Percentiles rank a stretch among this genome's conserved stretches.
phyloP scores from a whole-genome alignment of 2,113 vertebrate species.

The rat (Rattus norvegicus) region DNA sequence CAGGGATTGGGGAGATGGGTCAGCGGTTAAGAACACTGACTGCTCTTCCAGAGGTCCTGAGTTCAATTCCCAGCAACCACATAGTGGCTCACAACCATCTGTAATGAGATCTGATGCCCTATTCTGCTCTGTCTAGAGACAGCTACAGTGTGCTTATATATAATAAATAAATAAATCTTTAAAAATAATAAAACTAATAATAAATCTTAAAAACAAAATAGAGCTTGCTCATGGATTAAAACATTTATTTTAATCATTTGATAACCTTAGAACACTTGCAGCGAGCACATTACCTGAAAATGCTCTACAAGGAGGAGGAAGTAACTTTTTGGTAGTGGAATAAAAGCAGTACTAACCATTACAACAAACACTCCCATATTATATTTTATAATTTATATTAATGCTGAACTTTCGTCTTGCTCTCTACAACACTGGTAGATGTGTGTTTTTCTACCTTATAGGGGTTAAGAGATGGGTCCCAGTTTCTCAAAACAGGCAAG shows the following conservation, averaged over 20 bases:
- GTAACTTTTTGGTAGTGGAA: no score
- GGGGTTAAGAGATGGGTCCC: neutral
- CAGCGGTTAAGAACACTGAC: no score
- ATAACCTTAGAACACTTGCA: neutral
- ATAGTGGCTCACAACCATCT: no score
- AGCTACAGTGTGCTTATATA: no score
- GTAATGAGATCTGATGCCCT: no score
- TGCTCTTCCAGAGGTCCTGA: no score
- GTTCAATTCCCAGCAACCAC: no score
- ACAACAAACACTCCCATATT: neutral
- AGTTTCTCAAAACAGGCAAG: slow-evolving; percentile 14
- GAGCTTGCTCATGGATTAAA: neutral
- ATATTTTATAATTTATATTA: neutral
- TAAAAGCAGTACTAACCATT: neutral
- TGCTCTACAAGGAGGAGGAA: neutral
- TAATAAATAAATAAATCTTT: no score
- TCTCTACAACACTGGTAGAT: neutral
- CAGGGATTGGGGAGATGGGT: no score
- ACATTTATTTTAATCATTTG: slow-evolving; percentile 20
- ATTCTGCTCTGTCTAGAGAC: no score
- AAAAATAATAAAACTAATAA: no score
- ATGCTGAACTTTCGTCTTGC: neutral
- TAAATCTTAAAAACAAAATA: neutral
- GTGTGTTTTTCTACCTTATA: neutral
- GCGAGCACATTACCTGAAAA: neutral